A percentile compares a stretch with the other conserved stretches of the same genome.
These are phyloP conservation scores for Oncorhynchus tshawytscha DNA, from an alignment of 2,113 vertebrate species.

Conservation along the genomic window DNA sequence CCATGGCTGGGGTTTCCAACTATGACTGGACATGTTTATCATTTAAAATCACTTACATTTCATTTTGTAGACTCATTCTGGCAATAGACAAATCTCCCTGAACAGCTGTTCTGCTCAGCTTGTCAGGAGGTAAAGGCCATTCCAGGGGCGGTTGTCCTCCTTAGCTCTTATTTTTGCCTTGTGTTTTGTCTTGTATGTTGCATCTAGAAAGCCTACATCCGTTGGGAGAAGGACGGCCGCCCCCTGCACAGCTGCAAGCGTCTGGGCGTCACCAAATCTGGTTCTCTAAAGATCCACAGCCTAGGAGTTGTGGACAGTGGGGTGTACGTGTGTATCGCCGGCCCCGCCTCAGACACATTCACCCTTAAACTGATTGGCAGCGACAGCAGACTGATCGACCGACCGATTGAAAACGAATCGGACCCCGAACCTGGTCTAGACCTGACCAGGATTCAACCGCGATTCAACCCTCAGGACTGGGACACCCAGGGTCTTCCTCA, in stretches of 20 bases:
- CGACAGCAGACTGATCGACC: slow-evolving; percentile 73
- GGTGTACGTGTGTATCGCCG: slow-evolving; percentile 81
- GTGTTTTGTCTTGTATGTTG: too few species aligned
- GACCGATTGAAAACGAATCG: neutral
- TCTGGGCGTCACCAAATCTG: slow-evolving; percentile 80
- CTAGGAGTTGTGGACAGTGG: slow-evolving; percentile 77
- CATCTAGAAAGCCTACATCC: slow-evolving; percentile 77
- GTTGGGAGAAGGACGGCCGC: slow-evolving; percentile 85
- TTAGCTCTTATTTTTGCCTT: too few species aligned
- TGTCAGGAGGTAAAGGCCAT: too few species aligned
- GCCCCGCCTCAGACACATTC: slow-evolving; percentile 73
- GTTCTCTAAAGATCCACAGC: slow-evolving; percentile 82
- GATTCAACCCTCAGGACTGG: neutral
- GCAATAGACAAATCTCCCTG: too few species aligned
- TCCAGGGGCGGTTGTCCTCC: too few species aligned
- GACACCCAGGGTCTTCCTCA: neutral
- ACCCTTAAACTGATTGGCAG: slow-evolving; percentile 85
- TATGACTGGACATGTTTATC: too few species aligned
- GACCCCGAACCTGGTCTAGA: neutral
- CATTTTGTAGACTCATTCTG: too few species aligned
- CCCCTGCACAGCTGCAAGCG: slow-evolving; percentile 75
- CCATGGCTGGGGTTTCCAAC: too few species aligned
- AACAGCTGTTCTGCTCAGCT: too few species aligned
- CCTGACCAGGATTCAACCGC: neutral
- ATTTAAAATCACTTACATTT: too few species aligned